Evolutionary conservation across 2,888 invertebrate genomes (phyloP).

Genomic region (Mythimna lalbum): DNA sequence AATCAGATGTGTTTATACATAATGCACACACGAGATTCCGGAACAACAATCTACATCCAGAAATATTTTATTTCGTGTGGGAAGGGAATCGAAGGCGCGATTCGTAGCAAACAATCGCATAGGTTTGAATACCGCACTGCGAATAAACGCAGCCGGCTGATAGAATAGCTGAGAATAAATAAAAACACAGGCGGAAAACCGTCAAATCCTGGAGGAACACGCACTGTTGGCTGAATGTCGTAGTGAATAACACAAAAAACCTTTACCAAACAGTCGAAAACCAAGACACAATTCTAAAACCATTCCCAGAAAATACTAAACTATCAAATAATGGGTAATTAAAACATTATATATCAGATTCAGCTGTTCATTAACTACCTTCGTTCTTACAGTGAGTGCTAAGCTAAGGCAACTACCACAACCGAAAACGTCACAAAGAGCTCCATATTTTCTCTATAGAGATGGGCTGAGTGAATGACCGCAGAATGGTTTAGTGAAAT

Average conservation of each 20-base stretch:
- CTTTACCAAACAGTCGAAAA: too few species aligned
- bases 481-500: too few species aligned
- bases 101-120: constrained; percentile 15
- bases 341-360: neutral
- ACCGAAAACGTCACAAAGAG: neutral
- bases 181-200: neutral
- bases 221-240: neutral
- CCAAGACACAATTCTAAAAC: too few species aligned
- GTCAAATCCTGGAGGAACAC: neutral
- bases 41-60: neutral
- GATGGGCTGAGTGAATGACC: too few species aligned
- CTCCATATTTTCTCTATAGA: neutral
- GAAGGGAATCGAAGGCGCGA: constrained; percentile 1
- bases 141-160: neutral
- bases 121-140: neutral
- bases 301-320: too few species aligned
- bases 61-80: constrained; percentile 11
- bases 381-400: neutral
- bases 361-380: too few species aligned
- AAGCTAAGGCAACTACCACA: neutral
- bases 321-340: neutral
- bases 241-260: neutral
- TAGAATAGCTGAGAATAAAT: neutral
- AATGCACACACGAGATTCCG: neutral
- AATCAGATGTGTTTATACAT: constrained; percentile 4